Base-by-base conservation (phyloP, 2,113 vertebrate genomes). In the Menura novaehollandiae region DNA sequence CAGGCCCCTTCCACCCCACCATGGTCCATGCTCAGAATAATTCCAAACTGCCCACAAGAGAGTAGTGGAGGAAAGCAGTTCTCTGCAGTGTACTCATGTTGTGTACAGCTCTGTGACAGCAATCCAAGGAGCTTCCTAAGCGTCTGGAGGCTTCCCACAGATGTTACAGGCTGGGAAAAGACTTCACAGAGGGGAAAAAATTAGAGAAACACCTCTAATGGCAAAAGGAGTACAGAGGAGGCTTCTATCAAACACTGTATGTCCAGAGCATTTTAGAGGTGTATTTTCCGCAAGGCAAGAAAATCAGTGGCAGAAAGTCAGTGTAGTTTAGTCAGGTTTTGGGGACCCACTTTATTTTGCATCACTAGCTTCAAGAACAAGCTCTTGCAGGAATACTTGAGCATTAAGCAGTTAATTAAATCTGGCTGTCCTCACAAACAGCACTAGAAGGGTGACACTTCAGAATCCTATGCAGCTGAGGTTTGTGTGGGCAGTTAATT, bases 401-500 rank as follows among this genome's bases (percentile, higher is more conserved):
- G 30, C 43, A 59, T 69, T 86, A 86, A 77, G 37, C 24, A 74
- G 55, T 77, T 95, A 89, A 95, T 89, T 74, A 91, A 84, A 83
- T 76, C 62, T 89, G 66, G 33, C 71, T 60, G 30, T 71, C 20
- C 14, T 95, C 78, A 87, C 35, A 95, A 86, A 83, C 24, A 64
- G 10, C 24, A 32, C 89, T 77, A 89, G 46, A 62, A 85, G 55
- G 35, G 69, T 58, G 92, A 43, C 41, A n/a, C 63, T 59, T 81
- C 51, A 90, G 41, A 75, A 33, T 51, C 43, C 56, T 30, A 47
- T 74, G 55, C 27, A 79, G 75, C 7, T 77, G 79, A 62, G 30
- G 13, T 55, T 91, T 86, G 9, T 86, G 91, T 67, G 74, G 67
- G 81, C 71, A 89, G 85, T 91, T 93, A 91, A 91, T 83, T 93